Conservation (phyloP, 2,888 invertebrate genomes). For the Chrysina gloriosa region DNA sequence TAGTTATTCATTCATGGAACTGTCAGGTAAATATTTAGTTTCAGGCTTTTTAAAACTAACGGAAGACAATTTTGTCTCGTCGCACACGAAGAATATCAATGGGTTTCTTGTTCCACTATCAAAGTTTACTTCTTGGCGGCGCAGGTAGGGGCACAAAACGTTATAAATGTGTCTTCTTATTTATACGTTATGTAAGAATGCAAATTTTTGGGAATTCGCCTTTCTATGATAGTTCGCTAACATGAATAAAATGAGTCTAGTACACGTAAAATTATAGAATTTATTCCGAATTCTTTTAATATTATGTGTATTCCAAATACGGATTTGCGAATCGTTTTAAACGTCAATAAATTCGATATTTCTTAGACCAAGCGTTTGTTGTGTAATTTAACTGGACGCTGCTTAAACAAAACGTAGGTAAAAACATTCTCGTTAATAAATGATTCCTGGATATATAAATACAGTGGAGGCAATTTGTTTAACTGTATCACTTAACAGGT, state of each 20-base stretch:
- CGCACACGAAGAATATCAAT: constrained; percentile 47
- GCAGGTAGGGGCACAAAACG: constrained; percentile 52
- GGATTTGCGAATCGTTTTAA: no score
- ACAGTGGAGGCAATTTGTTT: no score
- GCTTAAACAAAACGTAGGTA: no score
- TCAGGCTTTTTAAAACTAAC: constrained; percentile 60
- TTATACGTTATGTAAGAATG: constrained; percentile 25
- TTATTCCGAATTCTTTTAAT: neutral
- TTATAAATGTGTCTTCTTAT: constrained; percentile 31
- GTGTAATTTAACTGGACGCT: no score
- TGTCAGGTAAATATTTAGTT: constrained; percentile 57
- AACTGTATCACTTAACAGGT: no score
- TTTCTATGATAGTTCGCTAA: neutral
- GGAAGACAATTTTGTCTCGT: constrained; percentile 58
- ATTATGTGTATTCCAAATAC: no score
- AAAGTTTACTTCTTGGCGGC: constrained; percentile 53
- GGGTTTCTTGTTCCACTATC: constrained; percentile 48
- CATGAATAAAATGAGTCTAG: neutral
- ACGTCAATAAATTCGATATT: no score
- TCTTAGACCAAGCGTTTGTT: no score
- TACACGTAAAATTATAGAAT: neutral
- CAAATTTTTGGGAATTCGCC: constrained; percentile 26
- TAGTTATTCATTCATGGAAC: constrained; percentile 56
- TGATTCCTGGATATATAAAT: no score
- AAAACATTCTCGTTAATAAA: no score